Base-by-base conservation (phyloP, 2,797 vertebrate species). In the Xiphophorus birchmanni region DNA sequence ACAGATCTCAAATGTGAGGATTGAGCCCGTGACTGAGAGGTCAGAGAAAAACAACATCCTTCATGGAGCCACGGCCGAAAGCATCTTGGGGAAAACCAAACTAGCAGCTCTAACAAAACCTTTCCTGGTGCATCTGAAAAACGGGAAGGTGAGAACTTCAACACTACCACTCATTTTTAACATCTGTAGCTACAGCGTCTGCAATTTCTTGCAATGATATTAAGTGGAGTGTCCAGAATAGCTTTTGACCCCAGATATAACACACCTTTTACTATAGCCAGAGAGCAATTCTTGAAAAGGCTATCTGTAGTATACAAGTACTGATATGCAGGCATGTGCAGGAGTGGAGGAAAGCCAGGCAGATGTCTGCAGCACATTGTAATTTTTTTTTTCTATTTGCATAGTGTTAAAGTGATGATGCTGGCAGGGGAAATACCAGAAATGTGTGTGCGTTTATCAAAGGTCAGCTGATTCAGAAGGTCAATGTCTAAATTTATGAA, bases 1-100 rank as follows among this genome's bases (percentile, higher is more conserved):
- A 50, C 87, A 99, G 99, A 96, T 99, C 77, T 97, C 95, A 71
- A 96, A 97, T 75, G 94, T 98, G 88, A 95, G 90, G 80, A 86
- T 98, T 2, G 95, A 97, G 89, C 96, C 94, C 50, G 95, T 90
- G 37, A 95, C 93, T 69, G 91, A 88, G 26, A 96, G 94, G 52
- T 93, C 96, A 5, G 91, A 91, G 82, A 94, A 92, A 84, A 96
- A 97, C 92, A 97, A 96, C 91, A 89, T 99, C 92, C 97, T 98
- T 74, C 92, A 94, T 45, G 97, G 96, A 60, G 95, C 96, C 88
- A 96, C 85, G 8, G 73, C 93, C 12, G 94, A 96, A 75, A 95
- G 94, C 82, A 79, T 99, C 82, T 79, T 98, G 2, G 96, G 97
- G 63, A 96, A 96, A 26, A 87, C 86, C 47, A 95, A 95, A 75